Evolutionary conservation across 2,797 vertebrate species (phyloP).

Genomic region (Todus mexicanus): DNA sequence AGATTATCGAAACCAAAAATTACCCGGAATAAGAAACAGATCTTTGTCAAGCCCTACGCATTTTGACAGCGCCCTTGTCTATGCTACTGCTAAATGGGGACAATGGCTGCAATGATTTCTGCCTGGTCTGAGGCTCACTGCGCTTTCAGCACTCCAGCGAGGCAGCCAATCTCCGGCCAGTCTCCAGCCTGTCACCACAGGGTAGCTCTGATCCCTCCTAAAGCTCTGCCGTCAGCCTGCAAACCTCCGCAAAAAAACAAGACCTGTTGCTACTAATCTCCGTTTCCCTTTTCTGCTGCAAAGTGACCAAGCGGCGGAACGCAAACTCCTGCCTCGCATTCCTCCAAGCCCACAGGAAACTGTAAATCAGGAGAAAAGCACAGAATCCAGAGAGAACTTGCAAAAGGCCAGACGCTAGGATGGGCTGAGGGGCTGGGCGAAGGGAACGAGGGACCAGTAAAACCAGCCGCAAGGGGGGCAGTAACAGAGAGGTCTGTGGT

Average conservation of each 20-base stretch:
- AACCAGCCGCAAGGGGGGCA: background rate
- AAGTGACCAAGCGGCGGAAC: constrained; percentile 3
- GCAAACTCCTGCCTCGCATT: constrained; percentile 23
- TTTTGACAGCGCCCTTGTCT: background rate
- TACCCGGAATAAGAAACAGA: background rate
- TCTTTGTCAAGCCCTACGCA: no score
- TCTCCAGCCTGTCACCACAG: background rate
- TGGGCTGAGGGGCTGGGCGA: background rate
- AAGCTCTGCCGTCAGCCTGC: background rate
- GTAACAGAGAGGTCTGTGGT: background rate
- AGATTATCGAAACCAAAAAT: background rate
- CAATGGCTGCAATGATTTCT: background rate
- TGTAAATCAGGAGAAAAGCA: constrained; percentile 19
- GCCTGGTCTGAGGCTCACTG: background rate
- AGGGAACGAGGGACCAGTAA: background rate
- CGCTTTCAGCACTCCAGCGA: background rate
- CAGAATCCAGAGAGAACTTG: background rate
- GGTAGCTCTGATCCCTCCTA: background rate
- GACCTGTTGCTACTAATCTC: background rate
- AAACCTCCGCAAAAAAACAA: background rate
- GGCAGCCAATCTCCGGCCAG: background rate
- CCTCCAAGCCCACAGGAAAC: constrained; percentile 46
- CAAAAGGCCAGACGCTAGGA: background rate
- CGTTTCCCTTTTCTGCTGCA: background rate
- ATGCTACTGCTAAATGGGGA: background rate